phyloP scores from a whole-genome alignment of 1,140 invertebrate genomes.

The Euwallacea similis region DNA sequence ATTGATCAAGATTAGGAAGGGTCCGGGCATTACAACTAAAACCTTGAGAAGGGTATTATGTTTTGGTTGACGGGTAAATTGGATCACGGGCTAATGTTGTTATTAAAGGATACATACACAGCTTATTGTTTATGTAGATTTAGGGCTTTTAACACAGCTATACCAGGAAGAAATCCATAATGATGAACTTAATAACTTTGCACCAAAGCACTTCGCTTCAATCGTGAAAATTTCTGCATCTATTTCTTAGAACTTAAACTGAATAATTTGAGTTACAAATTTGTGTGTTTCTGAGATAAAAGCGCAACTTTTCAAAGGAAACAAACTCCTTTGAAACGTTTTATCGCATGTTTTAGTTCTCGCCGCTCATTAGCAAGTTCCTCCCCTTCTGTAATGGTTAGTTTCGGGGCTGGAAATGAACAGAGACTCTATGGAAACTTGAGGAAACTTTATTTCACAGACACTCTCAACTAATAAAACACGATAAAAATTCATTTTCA shows the following conservation, averaged over 20 bases:
- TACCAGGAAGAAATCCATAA: no score
- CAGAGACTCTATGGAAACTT: background rate
- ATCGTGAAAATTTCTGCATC: no score
- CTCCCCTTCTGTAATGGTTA: slow-evolving; percentile 8
- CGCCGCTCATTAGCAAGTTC: slow-evolving; percentile 17
- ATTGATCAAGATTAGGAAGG: slow-evolving; percentile 15
- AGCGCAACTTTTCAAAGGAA: slow-evolving; percentile 12
- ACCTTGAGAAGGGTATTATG: slow-evolving; percentile 20
- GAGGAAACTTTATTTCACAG: background rate
- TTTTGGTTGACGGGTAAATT: slow-evolving; percentile 17
- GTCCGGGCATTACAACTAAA: slow-evolving; percentile 1
- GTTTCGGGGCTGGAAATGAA: slow-evolving; percentile 6
- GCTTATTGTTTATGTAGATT: no score
- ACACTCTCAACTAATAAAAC: background rate
- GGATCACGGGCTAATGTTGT: slow-evolving; percentile 16
- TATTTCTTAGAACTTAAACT: background rate
- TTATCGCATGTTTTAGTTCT: slow-evolving; percentile 17
- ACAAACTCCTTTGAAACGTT: slow-evolving; percentile 22
- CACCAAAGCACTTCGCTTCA: no score
- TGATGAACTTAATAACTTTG: no score
- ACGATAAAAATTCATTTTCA: slow-evolving; percentile 16
- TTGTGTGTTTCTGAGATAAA: slow-evolving; percentile 9
- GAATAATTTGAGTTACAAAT: slow-evolving; percentile 7
- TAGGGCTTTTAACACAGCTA: no score
- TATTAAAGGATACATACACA: slow-evolving; percentile 13